Evolutionary conservation across 2,888 invertebrate genomes (phyloP).

Genomic region (Caenorhabditis doughertyi): DNA sequence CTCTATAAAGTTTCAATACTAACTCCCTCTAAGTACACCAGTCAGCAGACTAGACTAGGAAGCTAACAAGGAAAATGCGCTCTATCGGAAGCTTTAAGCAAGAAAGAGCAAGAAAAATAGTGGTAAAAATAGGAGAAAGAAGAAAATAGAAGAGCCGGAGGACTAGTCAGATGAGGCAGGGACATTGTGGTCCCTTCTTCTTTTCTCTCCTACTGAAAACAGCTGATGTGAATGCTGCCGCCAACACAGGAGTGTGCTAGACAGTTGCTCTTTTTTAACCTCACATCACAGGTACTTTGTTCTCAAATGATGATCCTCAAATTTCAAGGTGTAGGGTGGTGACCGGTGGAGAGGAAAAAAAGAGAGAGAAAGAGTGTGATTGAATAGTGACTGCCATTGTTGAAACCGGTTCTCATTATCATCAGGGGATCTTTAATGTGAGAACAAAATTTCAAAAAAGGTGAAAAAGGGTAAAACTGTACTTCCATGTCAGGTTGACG

Average conservation of each 20-base stretch:
- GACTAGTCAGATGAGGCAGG: constrained; percentile 16
- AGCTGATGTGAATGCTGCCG: constrained; percentile 51
- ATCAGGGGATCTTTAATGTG: constrained; percentile 20
- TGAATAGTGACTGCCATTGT: constrained; percentile 17
- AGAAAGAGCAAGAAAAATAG: constrained; percentile 15
- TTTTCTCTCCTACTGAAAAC: constrained; percentile 43
- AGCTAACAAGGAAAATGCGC: constrained; percentile 39
- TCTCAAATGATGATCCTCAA: constrained; percentile 29
- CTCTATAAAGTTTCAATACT: constrained; percentile 9
- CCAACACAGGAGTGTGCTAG: constrained; percentile 22
- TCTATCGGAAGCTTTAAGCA: constrained; percentile 32
- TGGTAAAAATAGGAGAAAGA: constrained; percentile 26
- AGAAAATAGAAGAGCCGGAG: constrained; percentile 38
- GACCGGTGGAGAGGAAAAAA: constrained; percentile 8
- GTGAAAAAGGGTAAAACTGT: constrained; percentile 2
- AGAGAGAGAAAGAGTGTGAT: constrained; percentile 9
- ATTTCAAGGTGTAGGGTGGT: constrained; percentile 37
- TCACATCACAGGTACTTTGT: constrained; percentile 50
- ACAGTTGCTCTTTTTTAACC: constrained; percentile 46
- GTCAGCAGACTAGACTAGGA: not conserved
- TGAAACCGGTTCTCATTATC: constrained; percentile 48
- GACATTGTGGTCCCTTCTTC: constrained; percentile 53
- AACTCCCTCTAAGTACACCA: constrained; percentile 2
- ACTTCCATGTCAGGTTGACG: too few relatives aligned
- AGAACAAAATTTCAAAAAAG: constrained; percentile 1